Evolutionary conservation across 2,888 invertebrate species (phyloP).

Genomic region (Arenicola marina): DNA sequence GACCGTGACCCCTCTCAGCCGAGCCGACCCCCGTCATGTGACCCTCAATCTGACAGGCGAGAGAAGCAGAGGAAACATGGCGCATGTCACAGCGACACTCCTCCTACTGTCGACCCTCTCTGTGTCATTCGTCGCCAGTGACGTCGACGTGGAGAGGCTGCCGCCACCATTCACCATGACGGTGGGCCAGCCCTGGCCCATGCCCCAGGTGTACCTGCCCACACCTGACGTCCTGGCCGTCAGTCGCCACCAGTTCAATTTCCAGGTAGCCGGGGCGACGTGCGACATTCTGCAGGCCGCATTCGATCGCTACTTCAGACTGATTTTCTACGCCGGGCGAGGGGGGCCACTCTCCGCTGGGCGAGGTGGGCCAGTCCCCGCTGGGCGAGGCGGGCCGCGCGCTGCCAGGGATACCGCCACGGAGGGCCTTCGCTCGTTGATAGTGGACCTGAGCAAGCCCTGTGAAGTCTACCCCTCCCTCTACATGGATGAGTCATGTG

Average conservation of each 20-base stretch:
- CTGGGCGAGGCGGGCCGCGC: background rate
- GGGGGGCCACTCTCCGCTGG: background rate
- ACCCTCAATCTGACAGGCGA: too few relatives aligned
- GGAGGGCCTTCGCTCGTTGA: background rate
- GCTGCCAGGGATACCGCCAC: background rate
- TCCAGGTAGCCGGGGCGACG: constrained; percentile 47
- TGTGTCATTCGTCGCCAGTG: too few relatives aligned
- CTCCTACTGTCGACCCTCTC: too few relatives aligned
- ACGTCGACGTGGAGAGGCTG: too few relatives aligned
- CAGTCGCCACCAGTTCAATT: constrained; percentile 31
- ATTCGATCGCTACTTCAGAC: constrained; percentile 64
- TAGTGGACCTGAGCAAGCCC: background rate
- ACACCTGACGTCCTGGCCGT: constrained; percentile 4
- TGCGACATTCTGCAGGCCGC: constrained; percentile 68
- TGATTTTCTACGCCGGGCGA: constrained; percentile 52
- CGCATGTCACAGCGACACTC: too few relatives aligned
- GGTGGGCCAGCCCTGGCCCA: constrained; percentile 34
- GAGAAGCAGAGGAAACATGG: too few relatives aligned
- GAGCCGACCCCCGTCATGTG: too few relatives aligned
- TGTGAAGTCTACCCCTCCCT: background rate
- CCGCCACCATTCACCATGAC: background rate
- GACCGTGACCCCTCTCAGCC: too few relatives aligned
- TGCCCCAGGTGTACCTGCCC: constrained; percentile 27
- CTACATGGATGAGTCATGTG: constrained; percentile 9
- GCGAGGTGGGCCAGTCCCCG: background rate